A percentile compares a stretch with the other conserved stretches of the same genome.
Evolutionary conservation across 2,888 invertebrate species (phyloP).

Genomic region (Drepana falcataria): DNA sequence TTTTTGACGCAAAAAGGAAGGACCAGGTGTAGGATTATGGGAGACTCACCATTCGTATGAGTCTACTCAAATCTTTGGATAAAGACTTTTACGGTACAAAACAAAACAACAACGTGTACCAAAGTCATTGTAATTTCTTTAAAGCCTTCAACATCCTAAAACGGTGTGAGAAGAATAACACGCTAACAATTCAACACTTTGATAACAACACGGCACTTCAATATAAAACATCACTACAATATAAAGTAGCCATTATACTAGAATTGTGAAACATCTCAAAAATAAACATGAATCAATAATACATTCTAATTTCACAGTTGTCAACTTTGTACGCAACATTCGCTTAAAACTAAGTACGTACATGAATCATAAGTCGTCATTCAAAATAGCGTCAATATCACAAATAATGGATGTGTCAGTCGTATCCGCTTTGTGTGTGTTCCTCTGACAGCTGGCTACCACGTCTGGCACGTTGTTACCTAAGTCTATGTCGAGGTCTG

Average conservation of each 20-base stretch:
- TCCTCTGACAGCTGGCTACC: slow-evolving; percentile 63
- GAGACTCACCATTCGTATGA: no score
- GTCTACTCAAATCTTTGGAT: no score
- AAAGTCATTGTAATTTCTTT: slow-evolving; percentile 24
- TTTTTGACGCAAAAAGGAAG: no score
- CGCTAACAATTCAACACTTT: not conserved
- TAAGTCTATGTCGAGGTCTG: slow-evolving; percentile 48
- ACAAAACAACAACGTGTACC: slow-evolving; percentile 9
- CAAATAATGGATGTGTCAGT: slow-evolving; percentile 38
- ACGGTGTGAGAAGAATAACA: slow-evolving; percentile 10
- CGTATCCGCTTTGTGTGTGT: slow-evolving; percentile 26
- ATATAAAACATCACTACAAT: not conserved
- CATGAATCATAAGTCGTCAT: slow-evolving; percentile 53
- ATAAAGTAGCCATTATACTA: not conserved
- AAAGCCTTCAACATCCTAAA: slow-evolving; percentile 27
- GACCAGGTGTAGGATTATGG: no score
- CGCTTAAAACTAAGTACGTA: not conserved
- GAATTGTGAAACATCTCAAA: no score
- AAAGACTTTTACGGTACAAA: no score
- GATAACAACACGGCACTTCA: not conserved
- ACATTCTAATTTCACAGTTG: not conserved
- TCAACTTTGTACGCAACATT: not conserved
- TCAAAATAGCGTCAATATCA: slow-evolving; percentile 49
- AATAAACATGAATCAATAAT: not conserved
- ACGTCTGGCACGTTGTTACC: slow-evolving; percentile 65